Evolutionary conservation across 2,113 vertebrate species (phyloP).

Genomic region (Orcinus orca): DNA sequence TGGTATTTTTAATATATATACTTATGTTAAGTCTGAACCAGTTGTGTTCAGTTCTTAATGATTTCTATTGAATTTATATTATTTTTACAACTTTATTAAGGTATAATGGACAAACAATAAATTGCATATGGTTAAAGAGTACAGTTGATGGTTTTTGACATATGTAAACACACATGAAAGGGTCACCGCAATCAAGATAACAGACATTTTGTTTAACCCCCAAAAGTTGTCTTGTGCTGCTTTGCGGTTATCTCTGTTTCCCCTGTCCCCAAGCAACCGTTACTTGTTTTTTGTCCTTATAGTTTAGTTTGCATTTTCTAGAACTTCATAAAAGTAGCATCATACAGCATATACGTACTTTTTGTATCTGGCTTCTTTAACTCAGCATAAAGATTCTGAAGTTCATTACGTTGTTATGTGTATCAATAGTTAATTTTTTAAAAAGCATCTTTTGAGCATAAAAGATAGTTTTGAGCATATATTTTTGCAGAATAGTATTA

Average conservation of each 20-base stretch:
- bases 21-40: neutral
- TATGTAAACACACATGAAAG: neutral
- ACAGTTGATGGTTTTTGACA: neutral
- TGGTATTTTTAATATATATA: neutral
- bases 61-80: neutral
- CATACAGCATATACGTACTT: neutral
- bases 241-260: neutral
- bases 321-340: neutral
- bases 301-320: neutral
- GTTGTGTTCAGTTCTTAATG: neutral
- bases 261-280: neutral
- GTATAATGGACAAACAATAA: neutral
- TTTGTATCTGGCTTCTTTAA: neutral
- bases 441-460: neutral
- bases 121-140: neutral
- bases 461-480: neutral
- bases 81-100: neutral
- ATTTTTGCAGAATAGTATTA: neutral
- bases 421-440: neutral
- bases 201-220: neutral
- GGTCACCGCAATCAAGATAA: neutral
- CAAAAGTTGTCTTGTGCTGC: neutral
- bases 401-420: neutral
- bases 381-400: conserved; percentile 9
- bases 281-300: neutral